phyloP scores from a whole-genome alignment of 2,113 vertebrate genomes.

The Chlamydotis undulata region DNA sequence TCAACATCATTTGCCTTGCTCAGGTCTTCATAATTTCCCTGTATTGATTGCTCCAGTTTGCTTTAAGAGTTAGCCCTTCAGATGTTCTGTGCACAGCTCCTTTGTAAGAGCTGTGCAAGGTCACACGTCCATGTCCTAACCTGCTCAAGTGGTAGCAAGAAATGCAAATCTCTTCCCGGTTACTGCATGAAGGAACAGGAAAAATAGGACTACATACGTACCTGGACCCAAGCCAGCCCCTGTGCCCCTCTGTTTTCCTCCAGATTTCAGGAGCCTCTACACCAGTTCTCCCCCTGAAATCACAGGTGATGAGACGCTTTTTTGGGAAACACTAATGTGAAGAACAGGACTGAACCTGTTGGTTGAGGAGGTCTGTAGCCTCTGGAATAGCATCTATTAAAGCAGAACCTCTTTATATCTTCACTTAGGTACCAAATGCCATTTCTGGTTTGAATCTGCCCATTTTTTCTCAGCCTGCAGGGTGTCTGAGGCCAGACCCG shows the following conservation, averaged over 20 bases:
- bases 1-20: conserved; percentile 32
- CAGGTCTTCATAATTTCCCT: not conserved
- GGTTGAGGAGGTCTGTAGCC: not conserved
- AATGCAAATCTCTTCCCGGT: not conserved
- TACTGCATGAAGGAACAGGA: not conserved
- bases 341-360: not conserved
- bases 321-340: fast-evolving
- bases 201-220: fast-evolving
- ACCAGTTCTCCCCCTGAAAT: not conserved
- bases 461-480: not conserved
- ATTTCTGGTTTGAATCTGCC: not conserved
- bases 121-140: not conserved
- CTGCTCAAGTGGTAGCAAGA: not conserved
- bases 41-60: not conserved
- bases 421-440: not conserved
- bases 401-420: not conserved
- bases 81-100: not conserved
- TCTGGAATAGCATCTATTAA: not conserved
- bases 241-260: not conserved
- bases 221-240: not conserved
- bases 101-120: not conserved
- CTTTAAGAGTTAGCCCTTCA: conserved; percentile 11
- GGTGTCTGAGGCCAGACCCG: not conserved
- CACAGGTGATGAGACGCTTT: not conserved
- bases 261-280: not conserved